Evolutionary conservation across 2,888 invertebrate genomes (phyloP), one percentile per base, ranked within the genome.

Genomic region (Cheilosia soror): DNA sequence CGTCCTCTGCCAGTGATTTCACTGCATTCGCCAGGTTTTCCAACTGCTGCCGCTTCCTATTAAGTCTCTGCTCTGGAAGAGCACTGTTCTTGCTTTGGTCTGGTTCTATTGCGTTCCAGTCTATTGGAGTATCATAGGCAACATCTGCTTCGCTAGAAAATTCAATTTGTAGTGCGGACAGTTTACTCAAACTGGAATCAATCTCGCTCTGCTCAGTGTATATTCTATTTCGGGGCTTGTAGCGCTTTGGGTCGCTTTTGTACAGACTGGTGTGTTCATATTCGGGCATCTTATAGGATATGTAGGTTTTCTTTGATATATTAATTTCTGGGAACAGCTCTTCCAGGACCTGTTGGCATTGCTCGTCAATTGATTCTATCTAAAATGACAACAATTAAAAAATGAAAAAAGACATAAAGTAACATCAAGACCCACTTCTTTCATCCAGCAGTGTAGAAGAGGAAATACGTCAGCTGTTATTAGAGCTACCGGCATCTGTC

Each of bases 31-130:
- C 95, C 88, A 98, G 93, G 91, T 96, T 98, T 91, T 97, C 96
- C 47, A 98, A 91, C 90, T 98, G 98, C 88, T 97, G 95, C 42
- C 96, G 95, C 93, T 98, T 98, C 65, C 97, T 93, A 20, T 93
- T 92, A 7, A 96, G 93, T 75, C 98, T 94, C 33, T 94, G 93
- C 88, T 93, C 93, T 0, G 98, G 98, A 69, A 98, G 92, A 55
- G 96, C 95, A 0, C 97, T 97, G 76, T 95, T 96, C 88, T 94
- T 94, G 5, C 97, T 98, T 89, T 95, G 95, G 44, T 94, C 91
- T 0, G 98, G 97, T 63, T 98, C 93, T 15, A 93, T 90, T 6
- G 73, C 89, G 5, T 93, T 90, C 97, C 98, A 98, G 88, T 95
- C 93, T 72, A 96, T 93, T 11, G 86, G 47, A 5, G 80, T 78